Evolutionary conservation across 2,113 vertebrate species (phyloP), one percentile per base, ranked within the genome.

Genomic region (Morone saxatilis): DNA sequence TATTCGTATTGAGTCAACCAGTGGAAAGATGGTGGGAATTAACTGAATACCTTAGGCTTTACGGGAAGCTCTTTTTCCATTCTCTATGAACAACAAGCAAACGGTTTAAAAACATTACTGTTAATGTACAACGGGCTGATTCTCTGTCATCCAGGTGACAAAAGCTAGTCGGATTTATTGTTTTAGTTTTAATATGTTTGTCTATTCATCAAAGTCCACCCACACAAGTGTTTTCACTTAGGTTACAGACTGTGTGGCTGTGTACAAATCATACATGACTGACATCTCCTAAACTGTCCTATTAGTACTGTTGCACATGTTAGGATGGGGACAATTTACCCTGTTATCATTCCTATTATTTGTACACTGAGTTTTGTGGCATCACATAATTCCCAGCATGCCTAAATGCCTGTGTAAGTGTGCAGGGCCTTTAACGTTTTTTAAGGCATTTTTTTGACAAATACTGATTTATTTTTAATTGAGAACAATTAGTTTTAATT

Each of bases 21-120:
- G 87, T 71, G 86, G 69, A 83, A 61, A 60, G 47, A 65, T 40
- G 76, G 71, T 48, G 78, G 60, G 81, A 83, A 80, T 80, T 25
- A 59, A 82, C 14, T 25, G 69, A 76, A 83, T 89, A 92, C 92
- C 91, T 93, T 65, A 90, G 50, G 74, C 76, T 62, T 87, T 82
- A 91, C 66, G 53, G 77, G 90, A 86, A 78, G 87, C 60, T 70
- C 80, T 71, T 70, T 88, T 84, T 41, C 86, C 83, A 43, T 67
- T 78, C 71, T 92, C 93, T 94, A 94, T 4, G 86, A 84, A 94
- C 80, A 62, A 87, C 85, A 94, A 92, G 83, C 83, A 85, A 40
- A 86, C 17, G 36, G 56, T 72, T 70, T 51, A n/a, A 59, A 31
- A 80, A 48, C 16, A 54, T 88, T 11, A 73, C 14, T 20, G 40